These are phyloP conservation scores for Lethocerus indicus DNA, from an alignment of 1,140 invertebrate species.

Conservation along the genomic window DNA sequence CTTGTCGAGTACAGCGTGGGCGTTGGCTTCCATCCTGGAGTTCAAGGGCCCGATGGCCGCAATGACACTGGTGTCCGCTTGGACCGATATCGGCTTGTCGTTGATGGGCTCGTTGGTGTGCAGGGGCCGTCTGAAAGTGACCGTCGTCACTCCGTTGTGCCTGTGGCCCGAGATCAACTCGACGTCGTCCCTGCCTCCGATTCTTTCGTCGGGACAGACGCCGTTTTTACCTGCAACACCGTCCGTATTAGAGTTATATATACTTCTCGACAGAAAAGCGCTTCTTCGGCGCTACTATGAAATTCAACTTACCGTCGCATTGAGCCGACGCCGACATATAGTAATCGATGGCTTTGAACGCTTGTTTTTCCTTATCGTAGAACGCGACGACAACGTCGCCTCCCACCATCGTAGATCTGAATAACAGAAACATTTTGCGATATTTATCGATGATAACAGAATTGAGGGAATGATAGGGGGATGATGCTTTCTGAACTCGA, in stretches of 20 bases:
- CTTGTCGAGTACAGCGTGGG: slow-evolving; percentile 51
- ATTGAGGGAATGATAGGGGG: neutral
- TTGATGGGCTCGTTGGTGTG: slow-evolving; percentile 52
- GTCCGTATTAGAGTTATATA: no score
- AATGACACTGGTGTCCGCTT: slow-evolving; percentile 56
- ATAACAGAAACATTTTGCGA: slow-evolving; percentile 9
- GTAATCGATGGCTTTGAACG: slow-evolving; percentile 67
- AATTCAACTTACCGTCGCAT: slow-evolving; percentile 53
- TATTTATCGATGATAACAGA: no score
- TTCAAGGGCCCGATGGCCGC: slow-evolving; percentile 76
- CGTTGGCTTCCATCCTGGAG: slow-evolving; percentile 58
- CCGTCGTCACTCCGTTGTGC: slow-evolving; percentile 63
- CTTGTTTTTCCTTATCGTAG: slow-evolving; percentile 46
- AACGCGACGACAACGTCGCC: slow-evolving; percentile 72
- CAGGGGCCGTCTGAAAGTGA: slow-evolving; percentile 57
- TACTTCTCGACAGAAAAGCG: no score
- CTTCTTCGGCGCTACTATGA: no score
- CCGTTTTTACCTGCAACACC: slow-evolving; percentile 36
- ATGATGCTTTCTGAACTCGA: neutral
- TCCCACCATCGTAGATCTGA: slow-evolving; percentile 38
- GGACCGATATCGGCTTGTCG: slow-evolving; percentile 45
- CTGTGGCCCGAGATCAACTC: slow-evolving; percentile 51
- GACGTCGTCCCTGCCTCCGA: slow-evolving; percentile 68
- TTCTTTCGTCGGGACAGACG: slow-evolving; percentile 65
- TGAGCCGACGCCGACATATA: slow-evolving; percentile 68